A percentile compares a stretch with the other conserved stretches of the same genome.
phyloP scores from a whole-genome alignment of 1,140 invertebrate genomes.

The Drosophila serrata region DNA sequence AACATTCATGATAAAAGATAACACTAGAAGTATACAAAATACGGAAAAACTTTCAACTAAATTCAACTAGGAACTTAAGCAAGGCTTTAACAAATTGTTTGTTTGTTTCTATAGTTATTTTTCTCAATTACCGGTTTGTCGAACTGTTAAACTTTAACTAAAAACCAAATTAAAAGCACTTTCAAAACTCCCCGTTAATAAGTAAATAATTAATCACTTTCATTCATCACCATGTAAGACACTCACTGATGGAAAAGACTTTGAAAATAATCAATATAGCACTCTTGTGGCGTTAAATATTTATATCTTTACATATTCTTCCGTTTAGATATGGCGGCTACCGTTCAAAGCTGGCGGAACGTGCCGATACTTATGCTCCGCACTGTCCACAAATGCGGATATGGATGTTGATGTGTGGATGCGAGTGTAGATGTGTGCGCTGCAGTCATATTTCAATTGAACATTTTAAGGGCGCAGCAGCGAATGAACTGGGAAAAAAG shows the following conservation, averaged over 20 bases:
- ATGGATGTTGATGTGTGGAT: constrained; percentile 30
- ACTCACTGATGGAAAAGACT: background rate
- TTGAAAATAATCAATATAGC: background rate
- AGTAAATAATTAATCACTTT: too few species aligned
- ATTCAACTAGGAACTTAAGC: background rate
- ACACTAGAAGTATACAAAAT: background rate
- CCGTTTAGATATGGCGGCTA: constrained; percentile 7
- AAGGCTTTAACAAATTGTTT: background rate
- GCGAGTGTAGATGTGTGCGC: constrained; percentile 29
- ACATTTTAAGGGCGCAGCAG: constrained; percentile 71
- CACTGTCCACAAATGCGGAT: constrained; percentile 49
- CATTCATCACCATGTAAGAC: too few species aligned
- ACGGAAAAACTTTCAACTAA: background rate
- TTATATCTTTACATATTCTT: background rate
- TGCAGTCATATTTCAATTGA: constrained; percentile 78
- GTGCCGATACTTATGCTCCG: constrained; percentile 34
- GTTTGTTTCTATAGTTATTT: too few species aligned
- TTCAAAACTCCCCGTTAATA: too few species aligned
- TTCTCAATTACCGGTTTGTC: too few species aligned
- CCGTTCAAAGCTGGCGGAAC: constrained; percentile 7
- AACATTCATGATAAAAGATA: background rate
- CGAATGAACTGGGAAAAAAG: constrained; percentile 2
- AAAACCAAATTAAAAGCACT: too few species aligned
- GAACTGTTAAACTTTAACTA: too few species aligned
- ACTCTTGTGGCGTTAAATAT: background rate